These are phyloP conservation scores for Columba livia DNA, from an alignment of 2,113 vertebrate genomes.

Conservation along the genomic window DNA sequence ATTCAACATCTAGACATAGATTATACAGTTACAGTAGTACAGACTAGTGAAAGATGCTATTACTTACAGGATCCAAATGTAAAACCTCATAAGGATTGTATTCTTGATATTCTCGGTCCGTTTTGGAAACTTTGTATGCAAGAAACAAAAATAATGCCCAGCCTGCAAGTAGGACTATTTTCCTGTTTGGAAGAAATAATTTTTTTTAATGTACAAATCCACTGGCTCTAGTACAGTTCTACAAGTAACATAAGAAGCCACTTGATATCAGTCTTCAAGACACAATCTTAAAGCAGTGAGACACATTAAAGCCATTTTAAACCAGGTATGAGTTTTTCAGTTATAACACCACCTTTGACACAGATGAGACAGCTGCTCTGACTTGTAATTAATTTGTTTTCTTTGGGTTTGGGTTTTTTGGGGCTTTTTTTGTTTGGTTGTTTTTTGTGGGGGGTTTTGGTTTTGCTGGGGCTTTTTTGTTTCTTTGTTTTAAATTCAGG, in stretches of 20 bases:
- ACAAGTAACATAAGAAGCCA: not conserved
- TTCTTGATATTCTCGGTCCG: slow-evolving; percentile 97
- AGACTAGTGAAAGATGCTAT: not conserved
- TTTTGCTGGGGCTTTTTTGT: not conserved
- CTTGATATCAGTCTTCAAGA: not conserved
- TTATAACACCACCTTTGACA: not conserved
- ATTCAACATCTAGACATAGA: not conserved
- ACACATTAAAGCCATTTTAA: not conserved
- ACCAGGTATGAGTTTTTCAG: not conserved
- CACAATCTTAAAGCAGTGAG: not conserved
- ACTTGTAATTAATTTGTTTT: not conserved
- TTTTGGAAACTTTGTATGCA: slow-evolving; percentile 97
- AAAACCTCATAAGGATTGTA: slow-evolving; percentile 98
- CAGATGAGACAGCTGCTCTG: not conserved
- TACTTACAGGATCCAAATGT: slow-evolving; percentile 92
- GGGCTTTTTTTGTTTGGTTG: not conserved
- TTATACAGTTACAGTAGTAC: not conserved
- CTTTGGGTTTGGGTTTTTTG: not conserved
- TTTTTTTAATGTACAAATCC: not conserved
- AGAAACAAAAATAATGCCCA: slow-evolving; percentile 97
- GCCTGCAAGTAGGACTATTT: slow-evolving; percentile 91
- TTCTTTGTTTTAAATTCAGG: not conserved
- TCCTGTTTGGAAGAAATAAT: slow-evolving; percentile 80
- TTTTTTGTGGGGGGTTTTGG: too few species aligned
- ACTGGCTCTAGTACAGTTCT: not conserved